Percentiles rank a stretch among this genome's conserved stretches.
phyloP scores from a whole-genome alignment of 2,797 vertebrate genomes.

The Dipus sagitta region DNA sequence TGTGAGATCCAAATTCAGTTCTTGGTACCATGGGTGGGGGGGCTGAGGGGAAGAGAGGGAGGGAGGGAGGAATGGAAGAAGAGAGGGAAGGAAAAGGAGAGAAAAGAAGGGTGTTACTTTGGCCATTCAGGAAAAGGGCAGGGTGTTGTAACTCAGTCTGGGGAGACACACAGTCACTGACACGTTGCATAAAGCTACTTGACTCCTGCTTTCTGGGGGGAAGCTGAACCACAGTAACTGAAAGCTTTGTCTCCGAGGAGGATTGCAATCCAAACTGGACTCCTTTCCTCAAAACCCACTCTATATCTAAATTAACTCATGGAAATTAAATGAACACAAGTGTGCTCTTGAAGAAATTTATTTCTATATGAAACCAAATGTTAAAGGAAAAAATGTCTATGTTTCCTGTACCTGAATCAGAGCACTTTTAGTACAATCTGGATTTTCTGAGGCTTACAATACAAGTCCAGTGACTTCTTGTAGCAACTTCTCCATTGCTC shows the following conservation, averaged over 20 bases:
- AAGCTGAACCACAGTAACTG: background rate
- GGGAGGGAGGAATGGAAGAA: too few species aligned
- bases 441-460: background rate
- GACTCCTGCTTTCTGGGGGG: background rate
- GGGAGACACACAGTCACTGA: background rate
- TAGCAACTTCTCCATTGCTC: background rate
- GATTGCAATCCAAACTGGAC: background rate
- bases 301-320: background rate
- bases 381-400: background rate
- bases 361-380: constrained; percentile 22
- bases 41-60: too few species aligned
- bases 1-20: too few species aligned
- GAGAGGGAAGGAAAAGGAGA: too few species aligned
- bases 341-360: constrained; percentile 7
- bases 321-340: background rate
- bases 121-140: background rate
- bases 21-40: too few species aligned
- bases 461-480: background rate
- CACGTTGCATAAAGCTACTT: background rate
- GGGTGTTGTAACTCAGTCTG: accelerated
- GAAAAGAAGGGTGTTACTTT: background rate
- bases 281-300: background rate
- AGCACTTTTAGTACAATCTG: background rate
- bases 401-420: background rate
- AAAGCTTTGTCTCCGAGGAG: constrained; percentile 25